These are phyloP conservation scores for Oryzaephilus surinamensis DNA, from an alignment of 1,140 invertebrate genomes.

Conservation along the genomic window DNA sequence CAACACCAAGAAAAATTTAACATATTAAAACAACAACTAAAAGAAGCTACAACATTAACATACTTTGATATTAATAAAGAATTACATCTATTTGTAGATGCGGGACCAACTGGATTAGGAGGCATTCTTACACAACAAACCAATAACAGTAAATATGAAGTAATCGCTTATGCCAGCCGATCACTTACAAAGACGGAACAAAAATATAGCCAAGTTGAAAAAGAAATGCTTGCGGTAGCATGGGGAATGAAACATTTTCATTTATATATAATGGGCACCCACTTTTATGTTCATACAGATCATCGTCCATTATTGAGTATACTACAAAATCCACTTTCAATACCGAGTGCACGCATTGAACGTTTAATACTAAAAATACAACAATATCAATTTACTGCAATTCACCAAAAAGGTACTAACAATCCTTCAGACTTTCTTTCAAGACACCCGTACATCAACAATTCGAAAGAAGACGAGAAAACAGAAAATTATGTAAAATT, in stretches of 20 bases:
- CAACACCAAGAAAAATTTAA: slow-evolving; percentile 6
- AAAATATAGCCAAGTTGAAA: slow-evolving; percentile 43
- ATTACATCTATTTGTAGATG: slow-evolving; percentile 7
- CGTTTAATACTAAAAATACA: neutral
- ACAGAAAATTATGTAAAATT: neutral
- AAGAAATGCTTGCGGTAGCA: slow-evolving; percentile 41
- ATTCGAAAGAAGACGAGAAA: neutral
- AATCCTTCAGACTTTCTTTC: slow-evolving; percentile 1
- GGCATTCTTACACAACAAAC: slow-evolving; percentile 7
- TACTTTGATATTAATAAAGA: slow-evolving; percentile 2
- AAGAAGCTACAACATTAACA: neutral
- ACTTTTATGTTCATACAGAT: slow-evolving; percentile 39
- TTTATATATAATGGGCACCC: slow-evolving; percentile 38
- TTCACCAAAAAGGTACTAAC: neutral
- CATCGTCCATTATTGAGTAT: neutral
- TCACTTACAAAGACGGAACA: slow-evolving; percentile 37
- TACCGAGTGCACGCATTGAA: slow-evolving; percentile 3
- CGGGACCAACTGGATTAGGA: slow-evolving; percentile 4
- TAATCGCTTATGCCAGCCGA: slow-evolving; percentile 31
- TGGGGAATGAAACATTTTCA: slow-evolving; percentile 41
- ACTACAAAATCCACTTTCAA: neutral
- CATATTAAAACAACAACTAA: slow-evolving; percentile 5
- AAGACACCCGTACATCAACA: neutral
- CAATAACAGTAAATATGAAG: neutral
- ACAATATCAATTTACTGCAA: slow-evolving; percentile 1